Percentiles rank a stretch among this genome's conserved stretches.
phyloP scores from a whole-genome alignment of 2,888 invertebrate genomes.

The Thecocarcelia acutangulata region DNA sequence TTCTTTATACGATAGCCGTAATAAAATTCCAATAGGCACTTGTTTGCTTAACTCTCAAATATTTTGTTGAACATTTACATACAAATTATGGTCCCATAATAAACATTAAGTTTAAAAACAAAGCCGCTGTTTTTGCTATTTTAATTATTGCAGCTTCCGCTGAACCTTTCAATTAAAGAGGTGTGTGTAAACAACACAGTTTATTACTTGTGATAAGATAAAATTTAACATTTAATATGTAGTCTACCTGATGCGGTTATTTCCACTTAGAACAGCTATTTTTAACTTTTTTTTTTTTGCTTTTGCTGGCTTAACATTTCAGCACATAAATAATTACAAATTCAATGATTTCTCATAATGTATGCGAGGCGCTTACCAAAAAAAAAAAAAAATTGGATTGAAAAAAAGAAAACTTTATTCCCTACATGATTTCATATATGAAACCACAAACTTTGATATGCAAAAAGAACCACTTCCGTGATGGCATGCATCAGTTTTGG shows the following conservation, averaged over 20 bases:
- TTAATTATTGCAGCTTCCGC: slow-evolving; percentile 5
- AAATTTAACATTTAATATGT: slow-evolving; percentile 51
- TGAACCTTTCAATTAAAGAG: slow-evolving; percentile 3
- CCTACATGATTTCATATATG: slow-evolving; percentile 64
- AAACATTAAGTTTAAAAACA: background rate
- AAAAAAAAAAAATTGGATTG: background rate
- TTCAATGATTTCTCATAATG: slow-evolving; percentile 65
- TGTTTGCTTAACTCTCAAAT: too few species aligned
- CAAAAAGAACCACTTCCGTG: slow-evolving; percentile 68
- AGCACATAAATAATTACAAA: slow-evolving; percentile 66
- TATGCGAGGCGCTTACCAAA: slow-evolving; percentile 59
- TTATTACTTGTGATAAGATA: slow-evolving; percentile 38
- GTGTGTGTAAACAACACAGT: slow-evolving; percentile 1
- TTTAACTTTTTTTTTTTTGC: slow-evolving; percentile 9
- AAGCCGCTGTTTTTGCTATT: background rate
- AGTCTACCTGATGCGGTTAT: slow-evolving; percentile 56
- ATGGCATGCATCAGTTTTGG: slow-evolving; percentile 58
- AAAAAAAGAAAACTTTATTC: slow-evolving; percentile 59
- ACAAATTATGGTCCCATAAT: too few species aligned
- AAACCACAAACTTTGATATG: slow-evolving; percentile 69
- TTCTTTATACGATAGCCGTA: too few species aligned
- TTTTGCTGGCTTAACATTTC: slow-evolving; percentile 41
- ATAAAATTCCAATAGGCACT: too few species aligned
- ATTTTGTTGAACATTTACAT: too few species aligned
- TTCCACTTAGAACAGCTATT: slow-evolving; percentile 53